These are phyloP conservation scores for Halisarca cf. caerulea DNA, from an alignment of 37 sponge, comb jelly and placozoan species.

Conservation along the genomic window DNA sequence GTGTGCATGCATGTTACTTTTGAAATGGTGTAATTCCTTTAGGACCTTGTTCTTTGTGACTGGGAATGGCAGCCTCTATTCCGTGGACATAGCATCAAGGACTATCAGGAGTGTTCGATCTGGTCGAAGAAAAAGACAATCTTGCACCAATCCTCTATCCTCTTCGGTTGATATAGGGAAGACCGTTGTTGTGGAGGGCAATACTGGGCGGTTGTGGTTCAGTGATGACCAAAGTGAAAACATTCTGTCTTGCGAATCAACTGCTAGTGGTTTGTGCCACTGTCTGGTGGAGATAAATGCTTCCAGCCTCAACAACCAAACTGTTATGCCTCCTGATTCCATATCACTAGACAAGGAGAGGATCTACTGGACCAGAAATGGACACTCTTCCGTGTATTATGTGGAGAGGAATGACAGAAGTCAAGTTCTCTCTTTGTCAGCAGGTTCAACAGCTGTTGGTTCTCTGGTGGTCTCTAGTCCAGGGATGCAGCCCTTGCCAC, in stretches of 20 bases:
- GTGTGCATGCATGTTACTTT: background rate
- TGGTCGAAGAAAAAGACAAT: background rate
- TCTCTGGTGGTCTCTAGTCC: background rate
- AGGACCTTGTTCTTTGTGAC: background rate
- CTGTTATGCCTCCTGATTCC: background rate
- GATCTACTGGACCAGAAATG: constrained; percentile 57
- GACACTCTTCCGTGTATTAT: background rate
- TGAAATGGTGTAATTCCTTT: background rate
- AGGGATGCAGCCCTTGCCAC: background rate
- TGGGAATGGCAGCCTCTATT: background rate
- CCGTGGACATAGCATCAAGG: background rate
- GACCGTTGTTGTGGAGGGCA: constrained; percentile 37
- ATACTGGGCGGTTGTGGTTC: constrained; percentile 43
- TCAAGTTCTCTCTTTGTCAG: background rate
- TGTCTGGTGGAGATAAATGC: constrained; percentile 19
- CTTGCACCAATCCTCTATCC: background rate
- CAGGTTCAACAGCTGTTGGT: background rate
- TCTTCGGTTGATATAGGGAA: background rate
- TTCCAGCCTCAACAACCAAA: background rate
- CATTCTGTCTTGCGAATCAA: constrained; percentile 38
- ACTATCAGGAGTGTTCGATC: background rate
- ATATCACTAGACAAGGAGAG: constrained; percentile 47
- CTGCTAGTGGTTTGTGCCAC: background rate
- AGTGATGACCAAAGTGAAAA: constrained; percentile 34
- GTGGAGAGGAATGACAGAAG: constrained; percentile 15